These are phyloP conservation scores for Actinia equina DNA, from an alignment of 64 coral and sea anemone genomes.

Conservation along the genomic window DNA sequence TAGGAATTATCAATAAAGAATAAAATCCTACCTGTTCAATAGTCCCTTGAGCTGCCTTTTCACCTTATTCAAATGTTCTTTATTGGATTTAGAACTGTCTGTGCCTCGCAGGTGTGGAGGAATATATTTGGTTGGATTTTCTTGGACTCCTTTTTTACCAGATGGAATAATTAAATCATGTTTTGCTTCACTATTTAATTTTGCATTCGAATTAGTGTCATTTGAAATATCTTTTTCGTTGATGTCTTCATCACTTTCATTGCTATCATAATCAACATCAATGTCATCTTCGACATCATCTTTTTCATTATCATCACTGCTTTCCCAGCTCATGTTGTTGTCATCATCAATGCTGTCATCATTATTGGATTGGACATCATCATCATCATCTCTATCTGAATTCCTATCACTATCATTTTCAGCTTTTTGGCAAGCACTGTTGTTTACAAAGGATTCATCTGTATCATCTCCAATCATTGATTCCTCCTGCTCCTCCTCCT, in stretches of 20 bases:
- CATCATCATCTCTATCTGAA: background rate
- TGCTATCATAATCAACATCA: background rate
- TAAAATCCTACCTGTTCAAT: slow-evolving; percentile 69
- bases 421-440: background rate
- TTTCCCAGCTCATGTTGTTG: background rate
- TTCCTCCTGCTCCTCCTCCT: background rate
- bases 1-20: background rate
- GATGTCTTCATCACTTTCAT: slow-evolving; percentile 4
- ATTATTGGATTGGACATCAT: background rate
- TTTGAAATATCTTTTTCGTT: background rate
- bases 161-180: background rate
- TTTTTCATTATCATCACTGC: background rate
- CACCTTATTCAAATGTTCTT: slow-evolving; percentile 66
- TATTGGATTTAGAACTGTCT: slow-evolving; percentile 7
- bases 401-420: background rate
- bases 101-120: slow-evolving; percentile 78
- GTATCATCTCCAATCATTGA: too few relatives aligned
- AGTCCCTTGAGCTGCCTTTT: slow-evolving; percentile 84
- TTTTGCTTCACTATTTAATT: background rate
- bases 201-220: background rate
- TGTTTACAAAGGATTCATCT: too few relatives aligned
- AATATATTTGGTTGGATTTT: slow-evolving; percentile 54
- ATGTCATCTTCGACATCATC: background rate
- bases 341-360: too few relatives aligned
- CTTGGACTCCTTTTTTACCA: background rate